Conservation (phyloP, 2,888 invertebrate genomes). For the Bombyx huttoni region DNA sequence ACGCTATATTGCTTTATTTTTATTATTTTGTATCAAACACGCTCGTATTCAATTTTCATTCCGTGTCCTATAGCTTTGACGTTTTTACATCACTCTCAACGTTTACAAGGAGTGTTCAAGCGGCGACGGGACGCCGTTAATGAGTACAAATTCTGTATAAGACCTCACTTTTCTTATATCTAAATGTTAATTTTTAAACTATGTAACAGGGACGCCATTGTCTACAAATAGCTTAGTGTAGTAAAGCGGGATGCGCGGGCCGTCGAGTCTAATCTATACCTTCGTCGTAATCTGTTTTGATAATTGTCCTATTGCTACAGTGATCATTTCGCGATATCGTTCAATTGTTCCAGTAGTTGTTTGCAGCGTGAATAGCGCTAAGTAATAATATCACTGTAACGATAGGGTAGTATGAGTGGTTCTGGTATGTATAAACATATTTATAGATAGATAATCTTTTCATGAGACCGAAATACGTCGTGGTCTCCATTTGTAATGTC, state of each 20-base stretch:
- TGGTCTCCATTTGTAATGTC: not conserved
- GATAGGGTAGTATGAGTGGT: conserved; percentile 47
- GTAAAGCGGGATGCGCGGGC: conserved; percentile 35
- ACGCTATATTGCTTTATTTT: too few species aligned
- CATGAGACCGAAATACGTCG: too few species aligned
- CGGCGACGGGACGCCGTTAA: conserved; percentile 59
- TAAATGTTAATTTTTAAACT: conserved; percentile 58
- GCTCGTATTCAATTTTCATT: too few species aligned
- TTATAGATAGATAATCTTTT: not conserved
- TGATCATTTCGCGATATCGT: conserved; percentile 56
- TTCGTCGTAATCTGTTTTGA: conserved; percentile 65
- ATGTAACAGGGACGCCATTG: conserved; percentile 51
- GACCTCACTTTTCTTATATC: conserved; percentile 70
- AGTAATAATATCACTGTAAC: conserved; percentile 43
- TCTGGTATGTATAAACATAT: conserved; percentile 9
- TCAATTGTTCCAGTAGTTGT: conserved; percentile 23
- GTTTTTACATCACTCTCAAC: not conserved
- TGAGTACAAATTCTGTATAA: conserved; percentile 84
- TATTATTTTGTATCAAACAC: too few species aligned
- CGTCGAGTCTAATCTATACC: conserved; percentile 34
- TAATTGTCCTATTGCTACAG: conserved; percentile 59
- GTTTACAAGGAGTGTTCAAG: conserved; percentile 12
- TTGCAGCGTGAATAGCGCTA: conserved; percentile 1
- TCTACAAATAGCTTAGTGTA: conserved; percentile 31
- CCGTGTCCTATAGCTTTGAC: too few species aligned